Base-by-base conservation (phyloP, 2,797 vertebrate species). In the Parauchenoglanis punctatus region DNA sequence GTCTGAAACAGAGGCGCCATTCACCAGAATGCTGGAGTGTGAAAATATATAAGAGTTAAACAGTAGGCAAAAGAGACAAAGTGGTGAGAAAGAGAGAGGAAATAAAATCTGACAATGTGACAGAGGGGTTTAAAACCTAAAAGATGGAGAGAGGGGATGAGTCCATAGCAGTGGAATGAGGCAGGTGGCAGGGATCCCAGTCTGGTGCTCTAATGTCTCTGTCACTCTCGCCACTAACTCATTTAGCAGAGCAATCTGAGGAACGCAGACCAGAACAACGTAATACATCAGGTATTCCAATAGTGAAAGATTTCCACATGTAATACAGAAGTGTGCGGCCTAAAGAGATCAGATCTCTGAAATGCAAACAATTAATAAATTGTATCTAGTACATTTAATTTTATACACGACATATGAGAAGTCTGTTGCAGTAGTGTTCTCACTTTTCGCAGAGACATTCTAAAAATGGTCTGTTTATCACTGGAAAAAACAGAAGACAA, bases 161-260 rank as follows among this genome's bases (percentile, higher is more conserved):
- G 75, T 59, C 70, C 78, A 61, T 44, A 73, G 73, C 46, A 61
- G 35, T 77, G 80, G 73, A 86, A 90, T 44, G 87, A 85, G 81
- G 31, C 82, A 73, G 85, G 83, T 81, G 88, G 77, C 81, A 76
- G 84, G 46, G 54, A 85, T 89, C 86, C 84, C 52, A 88, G 68
- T 65, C 81, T 70, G 52, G 25, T n/a, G 63, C 17, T 61, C 40
- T 82, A 90, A 88, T 87, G 59, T 87, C 82, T 87, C 73, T 86
- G 58, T 87, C 81, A 86, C 20, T 81, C 87, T 52, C 59, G 40
- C 84, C 81, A 86, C 85, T 90, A 89, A 91, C 73, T 88, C 70
- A 82, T 91, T 90, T 84, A 88, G 83, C 89, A 90, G 77, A 88
- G 68, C 59, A 40, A 84, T 85, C 40, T 76, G 35, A 85, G n/a